phyloP scores from a whole-genome alignment of 2,113 vertebrate species.

The Podarcis cretensis region DNA sequence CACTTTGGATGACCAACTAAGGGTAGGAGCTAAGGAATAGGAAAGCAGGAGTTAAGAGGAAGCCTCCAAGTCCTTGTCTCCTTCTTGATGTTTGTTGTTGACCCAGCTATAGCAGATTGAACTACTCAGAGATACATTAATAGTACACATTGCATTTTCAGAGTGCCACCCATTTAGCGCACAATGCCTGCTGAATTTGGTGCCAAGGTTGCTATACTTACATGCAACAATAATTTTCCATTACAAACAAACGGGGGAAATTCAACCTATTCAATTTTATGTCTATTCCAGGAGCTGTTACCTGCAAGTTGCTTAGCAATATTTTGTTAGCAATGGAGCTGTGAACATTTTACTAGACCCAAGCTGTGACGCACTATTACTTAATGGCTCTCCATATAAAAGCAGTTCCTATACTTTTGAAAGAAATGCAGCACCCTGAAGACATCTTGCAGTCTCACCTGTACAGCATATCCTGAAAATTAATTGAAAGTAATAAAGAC shows the following conservation, averaged over 20 bases:
- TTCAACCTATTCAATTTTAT: conserved; percentile 10
- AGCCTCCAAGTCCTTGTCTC: no score
- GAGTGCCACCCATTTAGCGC: neutral
- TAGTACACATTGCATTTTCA: neutral
- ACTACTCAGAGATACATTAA: neutral
- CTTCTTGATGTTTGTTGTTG: neutral
- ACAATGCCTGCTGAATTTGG: neutral
- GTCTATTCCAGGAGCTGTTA: neutral
- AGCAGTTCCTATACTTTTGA: conserved; percentile 44
- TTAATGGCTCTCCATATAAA: conserved; percentile 4
- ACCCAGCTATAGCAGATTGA: neutral
- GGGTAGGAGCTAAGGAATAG: no score
- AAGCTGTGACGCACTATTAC: conserved; percentile 33
- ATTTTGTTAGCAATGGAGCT: conserved; percentile 19
- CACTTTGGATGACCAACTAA: no score
- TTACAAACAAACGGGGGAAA: conserved; percentile 27
- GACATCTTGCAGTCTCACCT: conserved; percentile 4
- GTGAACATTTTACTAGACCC: conserved; percentile 29
- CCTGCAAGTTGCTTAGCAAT: conserved; percentile 33
- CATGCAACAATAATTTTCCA: neutral
- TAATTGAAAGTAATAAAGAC: conserved; percentile 39
- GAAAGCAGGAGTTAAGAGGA: no score
- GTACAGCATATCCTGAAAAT: conserved; percentile 26
- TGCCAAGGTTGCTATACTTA: neutral
- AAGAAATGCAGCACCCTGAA: conserved; percentile 41